Percentiles rank a stretch among this genome's conserved stretches.
Evolutionary conservation across 2,113 vertebrate genomes (phyloP).

Genomic region (Casuarius casuarius): DNA sequence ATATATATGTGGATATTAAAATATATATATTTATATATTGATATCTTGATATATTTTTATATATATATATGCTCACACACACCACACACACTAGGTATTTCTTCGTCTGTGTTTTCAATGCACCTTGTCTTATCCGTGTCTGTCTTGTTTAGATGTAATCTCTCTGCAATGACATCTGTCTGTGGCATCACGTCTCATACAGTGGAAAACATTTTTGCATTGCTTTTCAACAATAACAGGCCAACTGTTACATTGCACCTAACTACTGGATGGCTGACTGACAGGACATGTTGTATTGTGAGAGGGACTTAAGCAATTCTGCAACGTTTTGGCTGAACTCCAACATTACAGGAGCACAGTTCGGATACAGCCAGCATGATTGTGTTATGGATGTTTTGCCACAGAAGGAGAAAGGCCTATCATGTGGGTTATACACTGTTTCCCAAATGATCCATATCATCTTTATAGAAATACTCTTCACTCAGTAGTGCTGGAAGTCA

Average conservation of each 20-base stretch:
- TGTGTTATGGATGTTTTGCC: background rate
- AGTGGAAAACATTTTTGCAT: background rate
- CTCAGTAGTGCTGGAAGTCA: background rate
- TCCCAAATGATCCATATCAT: background rate
- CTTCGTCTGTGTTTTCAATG: background rate
- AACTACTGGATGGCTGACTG: background rate
- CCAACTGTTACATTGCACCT: background rate
- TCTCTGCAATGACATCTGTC: background rate
- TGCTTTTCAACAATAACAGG: background rate
- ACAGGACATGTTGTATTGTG: background rate
- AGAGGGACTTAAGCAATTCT: accelerated
- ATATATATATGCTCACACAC: too few species aligned
- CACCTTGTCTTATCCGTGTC: background rate
- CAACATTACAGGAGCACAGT: background rate
- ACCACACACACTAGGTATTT: background rate
- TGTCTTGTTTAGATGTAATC: background rate
- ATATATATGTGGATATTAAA: accelerated
- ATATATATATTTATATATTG: too few species aligned
- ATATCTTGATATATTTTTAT: too few species aligned
- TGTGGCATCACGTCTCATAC: background rate
- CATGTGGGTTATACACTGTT: background rate
- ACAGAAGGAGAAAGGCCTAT: background rate
- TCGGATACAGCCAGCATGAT: background rate
- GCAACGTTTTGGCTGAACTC: background rate
- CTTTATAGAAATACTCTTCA: background rate